These are phyloP conservation scores for Hesperophylax magnus DNA, from an alignment of 1,140 invertebrate species.

Conservation along the genomic window DNA sequence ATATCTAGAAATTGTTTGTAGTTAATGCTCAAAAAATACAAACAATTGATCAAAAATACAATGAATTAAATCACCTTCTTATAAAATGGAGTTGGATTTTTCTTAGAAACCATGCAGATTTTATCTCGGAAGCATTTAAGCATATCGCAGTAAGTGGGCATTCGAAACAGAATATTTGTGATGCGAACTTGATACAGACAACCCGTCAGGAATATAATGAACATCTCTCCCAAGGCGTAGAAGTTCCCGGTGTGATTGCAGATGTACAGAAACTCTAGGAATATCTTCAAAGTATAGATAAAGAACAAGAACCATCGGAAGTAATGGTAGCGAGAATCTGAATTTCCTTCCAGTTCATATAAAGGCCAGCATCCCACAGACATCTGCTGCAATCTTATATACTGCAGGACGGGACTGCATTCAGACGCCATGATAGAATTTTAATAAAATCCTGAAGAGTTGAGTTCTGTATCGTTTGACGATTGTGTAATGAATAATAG, in stretches of 20 bases:
- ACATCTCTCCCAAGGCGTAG: slow-evolving; percentile 38
- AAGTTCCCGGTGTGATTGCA: slow-evolving; percentile 30
- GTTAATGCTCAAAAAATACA: no score
- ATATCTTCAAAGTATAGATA: slow-evolving; percentile 24
- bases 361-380: slow-evolving; percentile 43
- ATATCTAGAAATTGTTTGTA: no score
- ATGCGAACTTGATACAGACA: slow-evolving; percentile 34
- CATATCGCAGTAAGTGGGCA: background rate
- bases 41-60: no score
- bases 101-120: slow-evolving; percentile 14
- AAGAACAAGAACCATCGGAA: slow-evolving; percentile 3
- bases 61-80: slow-evolving; percentile 17
- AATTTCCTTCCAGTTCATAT: background rate
- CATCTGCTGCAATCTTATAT: slow-evolving; percentile 31
- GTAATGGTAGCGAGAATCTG: background rate
- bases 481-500: no score
- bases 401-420: slow-evolving; percentile 20
- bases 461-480: no score
- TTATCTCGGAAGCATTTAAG: slow-evolving; percentile 28
- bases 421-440: background rate
- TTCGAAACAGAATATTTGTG: slow-evolving; percentile 38
- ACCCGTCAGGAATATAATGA: slow-evolving; percentile 44
- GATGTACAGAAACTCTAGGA: slow-evolving; percentile 36
- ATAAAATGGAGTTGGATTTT: slow-evolving; percentile 3
- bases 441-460: no score